Evolutionary conservation across 2,113 vertebrate species (phyloP).

Genomic region (Typhlomys cinereus): DNA sequence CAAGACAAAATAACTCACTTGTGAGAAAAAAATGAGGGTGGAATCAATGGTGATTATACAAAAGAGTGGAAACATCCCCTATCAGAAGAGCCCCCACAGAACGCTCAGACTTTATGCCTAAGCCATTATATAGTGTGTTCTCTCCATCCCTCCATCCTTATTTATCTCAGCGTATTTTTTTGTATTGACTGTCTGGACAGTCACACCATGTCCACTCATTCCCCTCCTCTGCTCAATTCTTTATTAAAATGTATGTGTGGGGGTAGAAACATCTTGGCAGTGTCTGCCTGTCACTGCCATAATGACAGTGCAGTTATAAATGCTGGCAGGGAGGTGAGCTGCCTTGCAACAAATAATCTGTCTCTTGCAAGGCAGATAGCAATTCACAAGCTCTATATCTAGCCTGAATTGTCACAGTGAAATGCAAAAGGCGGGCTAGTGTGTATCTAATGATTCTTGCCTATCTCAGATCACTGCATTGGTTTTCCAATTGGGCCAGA

Average conservation of each 20-base stretch:
- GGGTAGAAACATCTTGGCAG: not conserved
- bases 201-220: not conserved
- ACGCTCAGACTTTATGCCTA: not conserved
- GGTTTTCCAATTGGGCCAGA: not conserved
- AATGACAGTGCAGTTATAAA: constrained; percentile 30
- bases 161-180: not conserved
- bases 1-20: not conserved
- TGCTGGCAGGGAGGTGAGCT: constrained; percentile 32
- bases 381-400: not conserved
- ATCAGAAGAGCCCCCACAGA: not conserved
- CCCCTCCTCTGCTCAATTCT: not conserved
- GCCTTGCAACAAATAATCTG: constrained; percentile 34
- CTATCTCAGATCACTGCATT: not conserved
- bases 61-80: not conserved
- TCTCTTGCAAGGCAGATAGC: constrained; percentile 17
- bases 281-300: not conserved
- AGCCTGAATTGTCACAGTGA: not conserved
- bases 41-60: not conserved
- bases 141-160: not conserved
- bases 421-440: not conserved
- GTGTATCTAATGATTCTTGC: not conserved
- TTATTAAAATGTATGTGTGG: not conserved
- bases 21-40: not conserved
- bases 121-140: not conserved
- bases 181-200: not conserved